Base-by-base conservation (phyloP, 1,140 invertebrate genomes). In the Tyrophagus putrescentiae region DNA sequence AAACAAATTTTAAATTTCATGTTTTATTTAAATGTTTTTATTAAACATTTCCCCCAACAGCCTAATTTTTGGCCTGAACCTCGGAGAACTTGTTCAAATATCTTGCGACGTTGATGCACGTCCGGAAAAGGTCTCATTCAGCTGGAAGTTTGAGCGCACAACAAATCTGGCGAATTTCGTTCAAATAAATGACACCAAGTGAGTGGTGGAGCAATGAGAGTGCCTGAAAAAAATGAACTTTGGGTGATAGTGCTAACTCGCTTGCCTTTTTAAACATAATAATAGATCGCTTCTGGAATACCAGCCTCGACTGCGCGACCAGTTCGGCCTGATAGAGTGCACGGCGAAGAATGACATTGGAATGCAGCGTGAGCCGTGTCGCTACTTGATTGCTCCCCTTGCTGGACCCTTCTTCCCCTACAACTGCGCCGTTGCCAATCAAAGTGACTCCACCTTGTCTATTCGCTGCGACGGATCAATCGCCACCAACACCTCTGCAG, bases 51-150 rank as follows among this genome's bases (percentile, higher is more conserved):
- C 33, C 7, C 39, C 16, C 16, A 27, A 60, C 69, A 80, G 80
- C 29, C 76, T 82, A 63, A 82, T 88, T 11, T 88, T 89, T 69
- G 87, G 88, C 0, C 84, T 90, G 4, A 87, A 87, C 0, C 87
- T 89, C 69, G 82, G 87, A 67, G 88, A 92, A 72, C 56, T 83
- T 63, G 85, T 86, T 0, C 84, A 85, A 70, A 87, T 92, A 66
- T 80, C 80, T 32, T 92, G 89, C 70, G 79, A 85, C 65, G 85
- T 93, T 21, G 86, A 91, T 67, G 86, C 88, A 1, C 89, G 91
- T 74, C 89, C 89, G 11, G 77, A 54, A n/a, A 41, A 56, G 31
- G 58, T 63, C 11, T 54, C 57, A 4, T 63, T 63, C 27, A 32
- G 50, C 28, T 63, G 62, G 62, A 33, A 45, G n/a, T 61, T 61